A percentile compares a stretch with the other conserved stretches of the same genome.
phyloP scores from a whole-genome alignment of 1,140 invertebrate genomes.

The Cherax destructor region DNA sequence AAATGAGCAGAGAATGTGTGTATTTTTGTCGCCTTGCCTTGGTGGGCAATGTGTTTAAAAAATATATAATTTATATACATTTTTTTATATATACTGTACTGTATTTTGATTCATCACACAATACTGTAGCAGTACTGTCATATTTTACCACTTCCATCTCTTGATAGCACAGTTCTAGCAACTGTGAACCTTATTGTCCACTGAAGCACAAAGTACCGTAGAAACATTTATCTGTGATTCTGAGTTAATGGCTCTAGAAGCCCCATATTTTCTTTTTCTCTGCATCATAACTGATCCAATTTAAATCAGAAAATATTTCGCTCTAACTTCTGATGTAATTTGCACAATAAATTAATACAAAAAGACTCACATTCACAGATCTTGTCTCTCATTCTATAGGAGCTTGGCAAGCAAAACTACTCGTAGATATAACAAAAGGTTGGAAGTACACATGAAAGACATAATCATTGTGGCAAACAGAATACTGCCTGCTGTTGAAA shows the following conservation, averaged over 20 bases:
- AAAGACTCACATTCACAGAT: constrained; percentile 7
- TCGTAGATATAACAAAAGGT: constrained; percentile 16
- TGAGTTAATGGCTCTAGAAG: neutral
- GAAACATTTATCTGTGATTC: neutral
- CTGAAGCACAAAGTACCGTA: neutral
- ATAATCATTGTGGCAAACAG: constrained; percentile 29
- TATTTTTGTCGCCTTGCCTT: no score
- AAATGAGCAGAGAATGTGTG: no score
- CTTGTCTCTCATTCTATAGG: neutral
- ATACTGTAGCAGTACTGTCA: neutral
- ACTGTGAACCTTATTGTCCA: neutral
- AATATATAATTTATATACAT: no score
- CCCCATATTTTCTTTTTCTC: neutral
- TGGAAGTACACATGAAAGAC: constrained; percentile 34
- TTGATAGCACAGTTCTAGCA: neutral
- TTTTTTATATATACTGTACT: no score
- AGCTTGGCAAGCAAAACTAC: constrained; percentile 15
- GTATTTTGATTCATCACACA: no score
- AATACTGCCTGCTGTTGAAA: neutral
- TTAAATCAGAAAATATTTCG: neutral
- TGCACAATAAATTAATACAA: neutral
- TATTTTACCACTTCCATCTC: neutral
- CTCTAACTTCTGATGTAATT: neutral
- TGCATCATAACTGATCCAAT: neutral
- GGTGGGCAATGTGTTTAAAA: no score